Conservation (phyloP, 2,888 invertebrate species). For the Drosophila yooni region DNA sequence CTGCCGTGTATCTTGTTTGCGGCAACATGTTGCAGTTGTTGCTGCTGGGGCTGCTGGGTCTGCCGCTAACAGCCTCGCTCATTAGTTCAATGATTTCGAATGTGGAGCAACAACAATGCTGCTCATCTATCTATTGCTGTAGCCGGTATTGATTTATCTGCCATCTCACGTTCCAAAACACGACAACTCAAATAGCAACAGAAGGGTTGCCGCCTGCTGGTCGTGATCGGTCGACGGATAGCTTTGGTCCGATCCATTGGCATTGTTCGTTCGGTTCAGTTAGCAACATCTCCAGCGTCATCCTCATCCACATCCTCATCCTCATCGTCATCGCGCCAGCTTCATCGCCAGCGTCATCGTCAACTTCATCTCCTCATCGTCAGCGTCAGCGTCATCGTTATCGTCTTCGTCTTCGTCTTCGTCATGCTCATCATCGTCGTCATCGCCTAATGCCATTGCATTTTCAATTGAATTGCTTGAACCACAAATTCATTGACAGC, state of each 20-base stretch:
- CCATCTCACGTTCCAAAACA: conserved; percentile 71
- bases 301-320: conserved; percentile 4
- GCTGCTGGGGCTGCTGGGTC: conserved; percentile 17
- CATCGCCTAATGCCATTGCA: conserved; percentile 66
- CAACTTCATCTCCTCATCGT: conserved; percentile 11
- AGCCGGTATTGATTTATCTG: conserved; percentile 75
- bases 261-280: conserved; percentile 47
- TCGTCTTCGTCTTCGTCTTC: conserved; percentile 7
- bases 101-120: conserved; percentile 67
- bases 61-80: conserved; percentile 53
- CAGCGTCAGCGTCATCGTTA: conserved; percentile 12
- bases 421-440: conserved; percentile 24
- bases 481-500: conserved; percentile 78
- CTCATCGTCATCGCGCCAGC: conserved; percentile 9
- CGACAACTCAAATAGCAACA: conserved; percentile 36
- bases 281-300: conserved; percentile 41
- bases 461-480: conserved; percentile 75
- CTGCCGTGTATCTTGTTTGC: conserved; percentile 20
- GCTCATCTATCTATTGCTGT: conserved; percentile 47
- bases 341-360: conserved; percentile 37
- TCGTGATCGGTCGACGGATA: conserved; percentile 74
- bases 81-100: conserved; percentile 71
- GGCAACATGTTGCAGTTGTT: conserved; percentile 56
- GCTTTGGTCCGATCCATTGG: conserved; percentile 53
- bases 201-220: conserved; percentile 47